Evolutionary conservation across 2,797 vertebrate genomes (phyloP), one percentile per base, ranked within the genome.

Genomic region (Lutjanus argentimaculatus): DNA sequence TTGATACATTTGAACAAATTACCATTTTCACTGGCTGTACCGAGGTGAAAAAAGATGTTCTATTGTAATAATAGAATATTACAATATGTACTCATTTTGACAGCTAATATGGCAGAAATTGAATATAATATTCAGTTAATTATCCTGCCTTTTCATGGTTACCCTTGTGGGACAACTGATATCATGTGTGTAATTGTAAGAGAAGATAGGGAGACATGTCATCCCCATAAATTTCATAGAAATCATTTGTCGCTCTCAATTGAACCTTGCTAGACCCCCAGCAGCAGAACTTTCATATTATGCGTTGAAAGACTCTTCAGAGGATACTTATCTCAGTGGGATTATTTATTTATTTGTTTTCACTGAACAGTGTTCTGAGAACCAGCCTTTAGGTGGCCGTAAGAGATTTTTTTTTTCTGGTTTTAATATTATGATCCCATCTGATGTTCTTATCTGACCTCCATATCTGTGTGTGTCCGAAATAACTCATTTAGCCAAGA

Each of bases 11-110:
- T 75, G 7, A 49, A 7, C 8, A 67, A 19, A 53, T n/a, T 10
- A 22, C 10, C 22, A 5, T 36, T 57, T 49, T 52, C 45, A 55
- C 6, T 13, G 13, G 30, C 19, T 69, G 17, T 0, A 51, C 49
- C 19, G 51, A 70, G 40, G 46, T 77, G n/a, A 69, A 58, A 64
- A 19, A 65, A 40, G 25, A 72, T 22, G 25, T 19, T 19, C 16
- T 59, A 4, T 66, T 75, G 12, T 30, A 43, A 48, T 70, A 11
- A 57, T 12, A 45, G 3, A 9, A 43, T 51, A 67, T 46, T 36
- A 7, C 1, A 40, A 12, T 67, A 21, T 66, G 30, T 51, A 19
- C 7, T 61, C 4, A 79, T 53, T 52, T 58, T 49, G 43, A 62
- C 36, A 74, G n/a, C 10, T 4, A 45, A 6, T 53, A 58, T 68